These are phyloP conservation scores for Megalops cyprinoides DNA, from an alignment of 2,797 vertebrate genomes.

Conservation along the genomic window DNA sequence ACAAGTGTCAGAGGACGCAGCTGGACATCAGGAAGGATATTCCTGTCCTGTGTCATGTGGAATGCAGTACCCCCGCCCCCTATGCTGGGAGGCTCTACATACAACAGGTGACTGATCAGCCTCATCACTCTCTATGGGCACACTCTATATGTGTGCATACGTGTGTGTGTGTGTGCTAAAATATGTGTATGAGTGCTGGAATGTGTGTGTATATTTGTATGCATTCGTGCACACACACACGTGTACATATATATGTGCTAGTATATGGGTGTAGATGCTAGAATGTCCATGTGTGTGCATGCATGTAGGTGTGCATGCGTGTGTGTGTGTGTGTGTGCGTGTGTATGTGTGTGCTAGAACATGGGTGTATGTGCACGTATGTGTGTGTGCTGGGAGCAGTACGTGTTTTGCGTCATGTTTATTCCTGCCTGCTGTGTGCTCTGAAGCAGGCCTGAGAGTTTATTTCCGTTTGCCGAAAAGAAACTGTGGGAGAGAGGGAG, in stretches of 20 bases:
- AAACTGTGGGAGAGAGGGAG: no score
- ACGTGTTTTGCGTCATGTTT: no score
- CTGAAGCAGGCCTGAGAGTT: no score
- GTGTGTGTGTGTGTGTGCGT: constrained; percentile 31
- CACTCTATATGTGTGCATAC: not conserved
- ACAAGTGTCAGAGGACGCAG: not conserved
- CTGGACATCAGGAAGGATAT: not conserved
- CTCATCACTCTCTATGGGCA: no score
- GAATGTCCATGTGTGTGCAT: constrained; percentile 1
- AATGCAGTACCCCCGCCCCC: not conserved
- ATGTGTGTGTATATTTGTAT: constrained; percentile 5
- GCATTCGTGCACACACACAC: constrained; percentile 16
- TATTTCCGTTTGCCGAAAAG: no score
- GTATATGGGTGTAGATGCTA: not conserved
- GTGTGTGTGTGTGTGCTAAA: not conserved
- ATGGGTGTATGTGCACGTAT: constrained; percentile 38
- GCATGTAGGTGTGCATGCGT: constrained; percentile 18
- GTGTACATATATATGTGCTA: constrained; percentile 15
- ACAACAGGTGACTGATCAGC: no score
- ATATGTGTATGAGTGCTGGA: not conserved
- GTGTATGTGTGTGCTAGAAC: not conserved
- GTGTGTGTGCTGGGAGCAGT: constrained; percentile 7
- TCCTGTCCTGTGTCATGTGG: not conserved
- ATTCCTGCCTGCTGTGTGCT: no score
- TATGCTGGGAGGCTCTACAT: not conserved